Evolutionary conservation across 2,888 invertebrate species (phyloP).

Genomic region (Pherbina coryleti): DNA sequence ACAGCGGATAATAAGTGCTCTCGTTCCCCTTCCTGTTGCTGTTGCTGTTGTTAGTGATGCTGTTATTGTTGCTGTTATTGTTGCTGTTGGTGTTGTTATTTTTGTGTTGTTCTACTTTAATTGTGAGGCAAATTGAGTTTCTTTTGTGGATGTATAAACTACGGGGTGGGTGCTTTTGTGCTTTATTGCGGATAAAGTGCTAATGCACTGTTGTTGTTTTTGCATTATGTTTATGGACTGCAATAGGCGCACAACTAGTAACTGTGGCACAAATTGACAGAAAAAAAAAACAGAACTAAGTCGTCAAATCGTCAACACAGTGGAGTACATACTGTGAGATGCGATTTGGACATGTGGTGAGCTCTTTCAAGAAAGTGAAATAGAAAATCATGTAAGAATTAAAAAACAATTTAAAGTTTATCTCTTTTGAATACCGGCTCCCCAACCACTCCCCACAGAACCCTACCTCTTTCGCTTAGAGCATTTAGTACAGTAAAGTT

Average conservation of each 20-base stretch:
- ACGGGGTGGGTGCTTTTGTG: constrained; percentile 38
- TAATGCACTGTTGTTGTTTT: constrained; percentile 66
- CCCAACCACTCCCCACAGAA: no score
- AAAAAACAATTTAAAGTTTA: no score
- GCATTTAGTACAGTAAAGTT: no score
- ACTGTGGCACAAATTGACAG: constrained; percentile 41
- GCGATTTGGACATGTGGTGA: no score
- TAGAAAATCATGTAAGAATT: no score
- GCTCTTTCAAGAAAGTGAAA: no score
- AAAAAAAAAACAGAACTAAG: neutral
- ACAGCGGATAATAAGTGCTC: constrained; percentile 3
- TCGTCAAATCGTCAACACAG: no score
- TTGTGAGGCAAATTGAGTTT: constrained; percentile 53
- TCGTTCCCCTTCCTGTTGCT: constrained; percentile 21
- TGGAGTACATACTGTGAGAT: no score
- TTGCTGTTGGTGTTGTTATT: constrained; percentile 45
- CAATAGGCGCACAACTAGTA: constrained; percentile 11
- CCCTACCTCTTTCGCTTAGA: no score
- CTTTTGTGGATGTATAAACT: constrained; percentile 32
- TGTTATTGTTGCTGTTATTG: constrained; percentile 47
- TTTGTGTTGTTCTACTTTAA: constrained; percentile 57
- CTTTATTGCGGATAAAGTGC: constrained; percentile 58
- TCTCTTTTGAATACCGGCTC: no score
- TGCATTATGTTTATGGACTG: constrained; percentile 46
- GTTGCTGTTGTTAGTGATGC: constrained; percentile 43